phyloP scores from a whole-genome alignment of 2,113 vertebrate genomes.

The Melospiza georgiana region DNA sequence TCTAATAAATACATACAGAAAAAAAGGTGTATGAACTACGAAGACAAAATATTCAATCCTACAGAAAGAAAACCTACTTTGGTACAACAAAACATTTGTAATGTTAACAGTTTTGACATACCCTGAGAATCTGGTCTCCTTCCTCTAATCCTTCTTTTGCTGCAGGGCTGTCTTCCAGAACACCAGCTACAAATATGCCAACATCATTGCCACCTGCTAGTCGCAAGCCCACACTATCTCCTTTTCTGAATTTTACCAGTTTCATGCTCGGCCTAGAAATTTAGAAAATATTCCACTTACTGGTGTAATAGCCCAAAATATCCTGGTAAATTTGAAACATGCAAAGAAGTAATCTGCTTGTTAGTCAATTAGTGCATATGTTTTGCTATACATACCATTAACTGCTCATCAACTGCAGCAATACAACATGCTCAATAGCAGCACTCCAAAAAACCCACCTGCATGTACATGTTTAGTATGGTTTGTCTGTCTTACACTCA shows the following conservation, averaged over 20 bases:
- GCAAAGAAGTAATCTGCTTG: background rate
- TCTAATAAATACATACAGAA: background rate
- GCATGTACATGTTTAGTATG: background rate
- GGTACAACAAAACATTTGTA: background rate
- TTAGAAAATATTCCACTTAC: conserved; percentile 27
- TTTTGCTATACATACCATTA: background rate
- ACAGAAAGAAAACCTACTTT: background rate
- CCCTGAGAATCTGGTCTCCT: conserved; percentile 99
- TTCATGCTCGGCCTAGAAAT: conserved; percentile 95
- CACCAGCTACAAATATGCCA: conserved; percentile 97
- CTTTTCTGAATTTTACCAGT: conserved; percentile 98
- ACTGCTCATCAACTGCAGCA: background rate
- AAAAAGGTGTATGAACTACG: background rate
- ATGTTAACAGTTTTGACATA: conserved; percentile 64
- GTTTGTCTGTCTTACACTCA: background rate
- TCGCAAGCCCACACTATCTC: conserved; percentile 96
- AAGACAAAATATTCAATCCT: background rate
- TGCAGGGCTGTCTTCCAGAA: conserved; percentile 96
- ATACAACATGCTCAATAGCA: background rate
- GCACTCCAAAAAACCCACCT: background rate
- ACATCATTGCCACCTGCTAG: conserved; percentile 98
- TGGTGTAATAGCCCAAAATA: background rate
- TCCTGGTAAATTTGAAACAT: background rate
- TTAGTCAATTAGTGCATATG: background rate
- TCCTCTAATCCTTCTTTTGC: conserved; percentile 98